Conservation (phyloP, 2,113 vertebrate genomes). For the Macroglossus sobrinus region DNA sequence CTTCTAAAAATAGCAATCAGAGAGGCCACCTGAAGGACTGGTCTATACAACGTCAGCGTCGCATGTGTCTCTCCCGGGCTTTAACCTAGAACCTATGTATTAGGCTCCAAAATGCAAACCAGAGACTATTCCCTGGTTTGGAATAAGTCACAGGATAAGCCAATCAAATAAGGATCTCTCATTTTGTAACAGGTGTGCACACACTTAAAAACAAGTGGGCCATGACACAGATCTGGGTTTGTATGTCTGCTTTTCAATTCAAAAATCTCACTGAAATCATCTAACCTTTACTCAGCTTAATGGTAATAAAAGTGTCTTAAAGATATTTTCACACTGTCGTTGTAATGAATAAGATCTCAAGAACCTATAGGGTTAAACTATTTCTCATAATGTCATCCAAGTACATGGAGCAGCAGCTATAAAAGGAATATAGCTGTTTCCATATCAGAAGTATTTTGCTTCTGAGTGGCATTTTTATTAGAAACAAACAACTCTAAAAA, state of each 20-base stretch:
- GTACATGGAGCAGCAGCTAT: not conserved
- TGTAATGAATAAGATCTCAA: not conserved
- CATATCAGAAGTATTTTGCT: not conserved
- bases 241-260: not conserved
- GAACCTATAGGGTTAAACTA: not conserved
- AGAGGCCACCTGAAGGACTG: not conserved
- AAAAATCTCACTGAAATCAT: not conserved
- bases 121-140: not conserved
- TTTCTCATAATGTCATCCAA: not conserved
- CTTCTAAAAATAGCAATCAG: not conserved
- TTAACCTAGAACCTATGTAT: not conserved
- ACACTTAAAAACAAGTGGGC: not conserved
- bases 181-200: not conserved
- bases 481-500: not conserved
- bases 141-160: not conserved
- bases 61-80: not conserved
- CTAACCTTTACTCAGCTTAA: not conserved
- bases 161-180: not conserved
- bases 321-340: not conserved
- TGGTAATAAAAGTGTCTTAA: not conserved
- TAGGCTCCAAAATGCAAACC: not conserved
- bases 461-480: conserved; percentile 14
- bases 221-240: not conserved
- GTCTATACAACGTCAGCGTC: not conserved
- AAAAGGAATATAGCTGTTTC: not conserved